These are phyloP conservation scores for Epizoanthus illoricatus DNA, from an alignment of 92 coral and sea anemone genomes.

Conservation along the genomic window DNA sequence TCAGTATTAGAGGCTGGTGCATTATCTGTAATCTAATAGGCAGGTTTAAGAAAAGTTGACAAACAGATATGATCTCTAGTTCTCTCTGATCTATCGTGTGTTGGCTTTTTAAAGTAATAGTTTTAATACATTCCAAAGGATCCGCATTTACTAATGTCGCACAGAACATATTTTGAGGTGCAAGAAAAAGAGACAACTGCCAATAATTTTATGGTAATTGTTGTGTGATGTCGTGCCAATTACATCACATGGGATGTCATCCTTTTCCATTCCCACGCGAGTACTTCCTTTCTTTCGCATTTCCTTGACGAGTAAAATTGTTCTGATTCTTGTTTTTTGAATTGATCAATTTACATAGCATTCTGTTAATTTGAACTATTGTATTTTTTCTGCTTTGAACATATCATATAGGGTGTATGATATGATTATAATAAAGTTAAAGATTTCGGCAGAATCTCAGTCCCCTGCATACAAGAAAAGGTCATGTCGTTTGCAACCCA, in stretches of 20 bases:
- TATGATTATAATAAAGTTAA: no score
- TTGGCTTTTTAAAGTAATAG: neutral
- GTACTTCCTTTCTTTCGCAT: conserved; percentile 4
- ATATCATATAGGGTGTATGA: no score
- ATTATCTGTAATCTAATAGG: neutral
- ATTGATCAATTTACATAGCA: no score
- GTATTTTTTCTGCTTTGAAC: no score
- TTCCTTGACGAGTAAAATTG: conserved; percentile 17
- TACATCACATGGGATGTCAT: no score
- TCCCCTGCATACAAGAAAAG: no score
- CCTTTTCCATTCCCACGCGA: neutral
- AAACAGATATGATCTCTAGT: neutral
- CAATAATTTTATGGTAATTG: neutral
- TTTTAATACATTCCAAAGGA: no score
- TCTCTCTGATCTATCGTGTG: neutral
- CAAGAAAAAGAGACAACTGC: neutral
- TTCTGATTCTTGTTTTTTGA: neutral
- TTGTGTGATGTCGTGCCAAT: neutral
- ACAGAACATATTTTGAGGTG: neutral
- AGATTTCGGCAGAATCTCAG: no score
- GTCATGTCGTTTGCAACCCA: no score
- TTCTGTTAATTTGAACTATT: no score
- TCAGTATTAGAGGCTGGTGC: neutral
- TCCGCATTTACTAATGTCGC: neutral
- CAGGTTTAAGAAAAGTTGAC: neutral